These are phyloP conservation scores for Drosophila anomelani DNA, from an alignment of 2,888 invertebrate genomes.

Conservation along the genomic window DNA sequence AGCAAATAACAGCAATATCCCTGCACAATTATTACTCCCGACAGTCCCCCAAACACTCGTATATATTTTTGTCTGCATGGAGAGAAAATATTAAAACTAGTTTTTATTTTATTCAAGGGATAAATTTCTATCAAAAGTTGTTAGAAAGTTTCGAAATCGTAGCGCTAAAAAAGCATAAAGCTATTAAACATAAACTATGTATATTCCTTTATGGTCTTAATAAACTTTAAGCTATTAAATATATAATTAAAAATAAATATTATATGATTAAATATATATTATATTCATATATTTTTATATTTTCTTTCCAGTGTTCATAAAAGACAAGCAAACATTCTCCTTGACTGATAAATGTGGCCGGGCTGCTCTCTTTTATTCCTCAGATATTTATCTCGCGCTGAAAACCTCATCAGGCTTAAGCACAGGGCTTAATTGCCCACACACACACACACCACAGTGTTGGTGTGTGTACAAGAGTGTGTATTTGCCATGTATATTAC, in stretches of 20 bases:
- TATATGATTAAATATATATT: neutral
- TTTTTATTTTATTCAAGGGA: neutral
- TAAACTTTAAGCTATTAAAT: neutral
- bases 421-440: conserved; percentile 68
- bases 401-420: conserved; percentile 77
- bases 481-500: conserved; percentile 29
- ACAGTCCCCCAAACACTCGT: conserved; percentile 5
- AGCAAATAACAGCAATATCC: conserved; percentile 55
- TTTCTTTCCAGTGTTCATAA: conserved; percentile 1
- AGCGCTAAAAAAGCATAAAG: neutral
- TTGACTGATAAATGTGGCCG: conserved; percentile 34
- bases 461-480: conserved; percentile 9
- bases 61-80: neutral
- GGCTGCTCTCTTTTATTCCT: conserved; percentile 34
- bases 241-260: neutral
- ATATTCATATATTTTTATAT: too few relatives aligned
- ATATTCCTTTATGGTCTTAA: neutral
- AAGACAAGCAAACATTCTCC: conserved; percentile 11
- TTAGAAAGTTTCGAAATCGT: neutral
- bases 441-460: conserved; percentile 18
- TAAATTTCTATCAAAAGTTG: too few relatives aligned
- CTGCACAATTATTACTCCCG: conserved; percentile 59
- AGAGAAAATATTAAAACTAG: neutral
- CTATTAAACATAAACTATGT: neutral
- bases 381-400: conserved; percentile 74